Percentiles rank a stretch among this genome's conserved stretches.
Conservation (phyloP, 1,140 invertebrate species). For the Drosophila rhopaloa region DNA sequence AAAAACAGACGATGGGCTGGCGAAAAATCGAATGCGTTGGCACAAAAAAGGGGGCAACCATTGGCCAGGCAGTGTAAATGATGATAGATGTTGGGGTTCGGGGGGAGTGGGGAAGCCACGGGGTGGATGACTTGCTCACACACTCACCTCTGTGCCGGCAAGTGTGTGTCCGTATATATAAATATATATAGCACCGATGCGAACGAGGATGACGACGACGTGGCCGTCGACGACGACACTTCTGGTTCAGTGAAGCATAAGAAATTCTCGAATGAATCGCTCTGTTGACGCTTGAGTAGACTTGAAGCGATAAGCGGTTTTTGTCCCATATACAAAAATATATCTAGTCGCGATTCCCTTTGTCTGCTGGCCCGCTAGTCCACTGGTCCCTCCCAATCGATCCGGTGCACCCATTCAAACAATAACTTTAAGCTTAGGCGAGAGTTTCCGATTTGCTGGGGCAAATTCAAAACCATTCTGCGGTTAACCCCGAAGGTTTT, state of each 20-base stretch:
- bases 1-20: slow-evolving; percentile 4
- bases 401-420: slow-evolving; percentile 22
- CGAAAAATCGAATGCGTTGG: slow-evolving; percentile 57
- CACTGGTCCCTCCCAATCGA: background rate
- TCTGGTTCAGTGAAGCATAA: slow-evolving; percentile 82
- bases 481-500: background rate
- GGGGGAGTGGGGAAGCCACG: background rate
- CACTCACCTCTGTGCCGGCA: slow-evolving; percentile 6
- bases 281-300: slow-evolving; percentile 81
- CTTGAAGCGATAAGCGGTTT: slow-evolving; percentile 82
- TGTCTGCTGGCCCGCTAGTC: background rate
- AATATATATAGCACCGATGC: slow-evolving; percentile 52
- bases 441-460: slow-evolving; percentile 16
- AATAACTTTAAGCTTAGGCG: slow-evolving; percentile 35
- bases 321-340: slow-evolving; percentile 77
- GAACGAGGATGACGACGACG: slow-evolving; percentile 34
- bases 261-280: slow-evolving; percentile 83
- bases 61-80: slow-evolving; percentile 28
- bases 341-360: slow-evolving; percentile 64
- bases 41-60: slow-evolving; percentile 56
- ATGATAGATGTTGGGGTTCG: slow-evolving; percentile 9
- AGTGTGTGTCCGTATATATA: slow-evolving; percentile 9
- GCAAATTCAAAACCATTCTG: slow-evolving; percentile 6
- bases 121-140: slow-evolving; percentile 42
- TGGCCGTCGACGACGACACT: slow-evolving; percentile 67